Percentiles rank a stretch among this genome's conserved stretches.
These are phyloP conservation scores for Riparia riparia DNA, from an alignment of 2,113 vertebrate genomes.

Conservation along the genomic window DNA sequence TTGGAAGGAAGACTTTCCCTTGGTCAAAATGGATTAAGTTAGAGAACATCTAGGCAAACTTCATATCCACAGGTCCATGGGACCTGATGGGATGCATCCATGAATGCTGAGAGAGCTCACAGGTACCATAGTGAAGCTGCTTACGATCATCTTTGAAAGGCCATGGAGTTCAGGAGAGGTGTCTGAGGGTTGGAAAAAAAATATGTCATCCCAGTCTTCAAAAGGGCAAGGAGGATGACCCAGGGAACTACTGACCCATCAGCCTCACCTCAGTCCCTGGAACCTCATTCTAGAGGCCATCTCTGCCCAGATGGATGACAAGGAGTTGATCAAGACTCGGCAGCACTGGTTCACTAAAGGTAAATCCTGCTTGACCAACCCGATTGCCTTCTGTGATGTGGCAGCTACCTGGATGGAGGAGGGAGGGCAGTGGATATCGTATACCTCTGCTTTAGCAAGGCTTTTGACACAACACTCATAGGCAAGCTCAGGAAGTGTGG, in stretches of 20 bases:
- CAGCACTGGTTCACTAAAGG: not conserved
- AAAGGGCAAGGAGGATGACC: not conserved
- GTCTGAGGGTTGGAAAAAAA: not conserved
- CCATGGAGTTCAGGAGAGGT: not conserved
- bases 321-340: not conserved
- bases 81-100: not conserved
- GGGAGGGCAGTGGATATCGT: not conserved
- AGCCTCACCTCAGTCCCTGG: not conserved
- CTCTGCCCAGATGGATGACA: not conserved
- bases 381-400: not conserved
- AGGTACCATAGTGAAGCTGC: not conserved
- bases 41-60: not conserved
- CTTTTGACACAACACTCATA: not conserved
- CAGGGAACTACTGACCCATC: not conserved
- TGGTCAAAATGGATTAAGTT: not conserved
- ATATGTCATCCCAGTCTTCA: not conserved
- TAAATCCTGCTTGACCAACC: not conserved
- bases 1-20: not conserved
- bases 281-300: not conserved
- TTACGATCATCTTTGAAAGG: fast-evolving
- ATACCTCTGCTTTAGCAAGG: not conserved
- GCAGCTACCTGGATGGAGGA: not conserved
- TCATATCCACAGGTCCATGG: not conserved
- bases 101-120: not conserved
- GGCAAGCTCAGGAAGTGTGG: not conserved